These are phyloP conservation scores for Plebejus melissa DNA, from an alignment of 2,888 invertebrate species.

Conservation along the genomic window DNA sequence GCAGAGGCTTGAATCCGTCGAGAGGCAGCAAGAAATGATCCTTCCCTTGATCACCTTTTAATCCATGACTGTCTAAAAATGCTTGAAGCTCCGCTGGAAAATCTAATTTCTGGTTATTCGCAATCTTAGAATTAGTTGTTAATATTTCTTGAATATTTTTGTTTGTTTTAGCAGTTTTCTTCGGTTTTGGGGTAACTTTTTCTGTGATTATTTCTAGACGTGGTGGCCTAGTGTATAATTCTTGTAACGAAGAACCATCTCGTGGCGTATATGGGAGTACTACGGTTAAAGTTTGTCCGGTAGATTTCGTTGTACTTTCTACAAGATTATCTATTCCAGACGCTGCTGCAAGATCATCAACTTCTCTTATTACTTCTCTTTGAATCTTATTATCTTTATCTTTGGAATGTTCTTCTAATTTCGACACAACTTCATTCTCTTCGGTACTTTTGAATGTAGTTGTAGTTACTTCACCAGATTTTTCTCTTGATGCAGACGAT, in stretches of 20 bases:
- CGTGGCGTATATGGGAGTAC: conserved; percentile 82
- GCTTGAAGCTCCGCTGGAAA: conserved; percentile 63
- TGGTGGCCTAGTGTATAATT: conserved; percentile 83
- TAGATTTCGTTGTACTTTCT: conserved; percentile 55
- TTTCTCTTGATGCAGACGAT: conserved; percentile 47
- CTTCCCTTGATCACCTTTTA: conserved; percentile 58
- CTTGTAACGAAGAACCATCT: conserved; percentile 78
- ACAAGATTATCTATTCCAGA: conserved; percentile 41
- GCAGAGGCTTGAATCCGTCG: conserved; percentile 70
- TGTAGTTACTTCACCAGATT: conserved; percentile 40
- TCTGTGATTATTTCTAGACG: conserved; percentile 77
- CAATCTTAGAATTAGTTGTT: conserved; percentile 46
- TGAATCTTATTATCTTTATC: conserved; percentile 43
- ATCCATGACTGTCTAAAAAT: conserved; percentile 64
- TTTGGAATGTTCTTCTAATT: conserved; percentile 39
- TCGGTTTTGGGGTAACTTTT: conserved; percentile 52
- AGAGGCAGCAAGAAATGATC: conserved; percentile 66
- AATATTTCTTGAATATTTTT: conserved; percentile 47
- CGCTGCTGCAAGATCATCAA: conserved; percentile 37
- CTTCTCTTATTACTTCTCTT: conserved; percentile 38
- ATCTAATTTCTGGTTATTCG: conserved; percentile 49
- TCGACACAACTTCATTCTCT: conserved; percentile 52
- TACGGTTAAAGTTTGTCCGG: conserved; percentile 77
- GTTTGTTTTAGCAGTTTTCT: conserved; percentile 42
- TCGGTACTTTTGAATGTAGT: conserved; percentile 45